Base-by-base conservation (phyloP, 2,888 invertebrate genomes). In the Esperia sulphurella region DNA sequence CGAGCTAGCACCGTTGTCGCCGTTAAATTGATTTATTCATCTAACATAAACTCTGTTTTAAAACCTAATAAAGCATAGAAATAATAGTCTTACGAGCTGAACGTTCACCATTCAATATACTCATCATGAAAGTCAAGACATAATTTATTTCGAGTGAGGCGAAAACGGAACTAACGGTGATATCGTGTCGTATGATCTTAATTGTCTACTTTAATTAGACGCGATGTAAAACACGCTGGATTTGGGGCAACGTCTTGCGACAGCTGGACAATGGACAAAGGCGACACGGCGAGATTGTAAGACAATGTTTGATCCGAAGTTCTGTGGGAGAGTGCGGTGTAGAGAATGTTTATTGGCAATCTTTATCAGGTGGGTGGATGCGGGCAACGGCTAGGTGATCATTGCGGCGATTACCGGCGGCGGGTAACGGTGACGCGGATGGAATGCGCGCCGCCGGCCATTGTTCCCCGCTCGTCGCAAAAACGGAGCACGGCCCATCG, bases 401-500 rank as follows among this genome's bases (percentile, higher is more conserved):
- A 76, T 75, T 64, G 79, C 69, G 56, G 59, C 76, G 74, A 82
- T 80, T 76, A 79, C 73, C 61, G 63, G 63, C 69, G 74, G 57
- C 68, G 69, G 66, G 61, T 86, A 85, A 86, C 87, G 86, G 86
- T 83, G 82, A 66, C 71, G 68, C 62, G 58, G 71, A 65, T 68
- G 86, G 87, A 83, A 85, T 86, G 87, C 67, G 70, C 72, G 76
- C 64, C 63, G 60, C 55, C 72, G 76, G 75, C 78, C 82, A 85
- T 86, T 86, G 85, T 86, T 84, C 74, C 72, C 70, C 65, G 62
- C 63, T 57, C 55, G 59, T 59, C 66, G 78, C 77, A 84, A 83
- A 84, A 85, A 82, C 77, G 65, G 75, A 75, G 63, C 77, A 71
- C 65, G 65, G 67, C 66, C 65, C 65, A 65, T 61, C 71, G 64